Evolutionary conservation across 2,113 vertebrate genomes (phyloP).

Genomic region (Equus przewalskii): DNA sequence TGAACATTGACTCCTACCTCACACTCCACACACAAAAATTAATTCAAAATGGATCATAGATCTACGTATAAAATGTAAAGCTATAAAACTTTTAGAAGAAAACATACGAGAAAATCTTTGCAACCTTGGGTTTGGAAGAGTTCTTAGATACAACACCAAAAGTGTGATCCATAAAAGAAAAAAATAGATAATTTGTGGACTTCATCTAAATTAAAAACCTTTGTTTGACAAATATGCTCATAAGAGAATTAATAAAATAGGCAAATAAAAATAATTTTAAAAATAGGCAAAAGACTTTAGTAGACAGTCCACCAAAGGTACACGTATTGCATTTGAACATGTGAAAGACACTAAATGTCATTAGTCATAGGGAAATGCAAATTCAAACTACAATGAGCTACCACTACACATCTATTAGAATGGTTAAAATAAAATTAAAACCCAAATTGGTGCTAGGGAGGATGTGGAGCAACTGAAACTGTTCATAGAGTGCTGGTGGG

Average conservation of each 20-base stretch:
- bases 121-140: not conserved
- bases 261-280: not conserved
- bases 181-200: not conserved
- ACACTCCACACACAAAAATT: not conserved
- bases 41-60: conserved; percentile 28
- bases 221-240: conserved; percentile 4
- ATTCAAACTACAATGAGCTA: not conserved
- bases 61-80: conserved; percentile 5
- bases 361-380: not conserved
- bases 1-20: not conserved
- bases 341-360: conserved; percentile 32
- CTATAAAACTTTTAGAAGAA: not conserved
- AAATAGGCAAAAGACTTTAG: conserved; percentile 33
- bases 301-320: not conserved
- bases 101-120: conserved; percentile 10
- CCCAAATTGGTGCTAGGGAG: not conserved
- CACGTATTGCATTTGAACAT: not conserved
- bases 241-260: not conserved
- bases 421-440: not conserved
- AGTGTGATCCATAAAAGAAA: not conserved
- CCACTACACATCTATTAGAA: not conserved
- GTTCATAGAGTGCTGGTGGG: not conserved
- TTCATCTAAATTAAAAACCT: conserved; percentile 41
- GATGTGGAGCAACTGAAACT: not conserved
- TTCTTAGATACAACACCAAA: not conserved